Percentiles rank a stretch among this genome's conserved stretches.
These are phyloP conservation scores for Arothron firmamentum DNA, from an alignment of 2,113 vertebrate species.

Conservation along the genomic window DNA sequence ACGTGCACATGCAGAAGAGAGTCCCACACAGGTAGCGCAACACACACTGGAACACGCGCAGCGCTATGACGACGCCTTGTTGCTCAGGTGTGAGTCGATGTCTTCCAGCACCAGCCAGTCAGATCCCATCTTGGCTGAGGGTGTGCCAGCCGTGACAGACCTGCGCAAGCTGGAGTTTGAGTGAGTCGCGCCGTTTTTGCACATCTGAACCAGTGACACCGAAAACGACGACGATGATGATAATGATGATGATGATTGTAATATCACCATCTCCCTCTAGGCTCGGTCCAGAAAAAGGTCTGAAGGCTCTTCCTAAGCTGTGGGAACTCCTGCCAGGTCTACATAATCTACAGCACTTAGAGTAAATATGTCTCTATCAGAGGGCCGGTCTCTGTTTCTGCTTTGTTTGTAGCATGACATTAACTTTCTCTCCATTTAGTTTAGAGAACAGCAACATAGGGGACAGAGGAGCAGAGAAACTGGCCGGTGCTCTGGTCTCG, in stretches of 20 bases:
- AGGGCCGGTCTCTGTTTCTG: background rate
- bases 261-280: conserved; percentile 34
- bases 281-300: conserved; percentile 76
- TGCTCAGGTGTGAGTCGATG: background rate
- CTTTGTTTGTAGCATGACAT: background rate
- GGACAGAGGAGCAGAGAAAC: conserved; percentile 77
- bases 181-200: conserved; percentile 45
- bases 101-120: conserved; percentile 43
- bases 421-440: conserved; percentile 62
- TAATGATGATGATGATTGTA: background rate
- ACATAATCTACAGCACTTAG: conserved; percentile 79
- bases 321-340: conserved; percentile 80
- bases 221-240: background rate
- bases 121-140: conserved; percentile 53
- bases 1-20: conserved; percentile 75
- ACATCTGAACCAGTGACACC: background rate
- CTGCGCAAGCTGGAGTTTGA: conserved; percentile 83
- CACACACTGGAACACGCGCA: background rate
- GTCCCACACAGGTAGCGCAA: conserved; percentile 71
- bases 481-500: conserved; percentile 75
- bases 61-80: background rate
- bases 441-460: conserved; percentile 88
- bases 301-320: conserved; percentile 75
- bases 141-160: conserved; percentile 81
- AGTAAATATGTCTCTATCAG: conserved; percentile 71